Evolutionary conservation across 2,888 invertebrate genomes (phyloP).

Genomic region (Spodoptera littoralis): DNA sequence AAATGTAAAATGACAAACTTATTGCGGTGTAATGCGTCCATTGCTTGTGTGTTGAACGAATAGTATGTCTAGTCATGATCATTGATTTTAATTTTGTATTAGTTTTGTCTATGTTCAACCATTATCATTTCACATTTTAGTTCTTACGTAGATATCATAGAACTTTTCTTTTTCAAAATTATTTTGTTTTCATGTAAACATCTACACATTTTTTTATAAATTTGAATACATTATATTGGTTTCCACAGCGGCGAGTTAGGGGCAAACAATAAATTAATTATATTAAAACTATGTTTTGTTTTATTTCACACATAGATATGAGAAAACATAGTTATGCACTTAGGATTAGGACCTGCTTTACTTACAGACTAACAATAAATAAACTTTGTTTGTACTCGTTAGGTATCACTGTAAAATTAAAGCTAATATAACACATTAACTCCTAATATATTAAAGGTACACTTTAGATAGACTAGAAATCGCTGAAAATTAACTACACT

Average conservation of each 20-base stretch:
- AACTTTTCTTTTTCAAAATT: conserved; percentile 34
- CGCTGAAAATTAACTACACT: not conserved
- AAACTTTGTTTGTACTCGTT: conserved; percentile 25
- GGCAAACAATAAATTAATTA: conserved; percentile 55
- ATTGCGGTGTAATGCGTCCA: conserved; percentile 27
- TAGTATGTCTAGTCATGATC: conserved; percentile 47
- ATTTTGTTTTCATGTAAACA: conserved; percentile 49
- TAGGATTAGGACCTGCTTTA: conserved; percentile 22
- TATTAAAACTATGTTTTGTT: conserved; percentile 58
- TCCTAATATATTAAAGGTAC: not conserved
- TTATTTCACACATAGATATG: conserved; percentile 56
- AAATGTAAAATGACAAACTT: too few species aligned
- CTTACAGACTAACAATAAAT: conserved; percentile 9
- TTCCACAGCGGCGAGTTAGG: conserved; percentile 52
- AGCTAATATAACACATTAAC: conserved; percentile 18
- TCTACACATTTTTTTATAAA: conserved; percentile 17
- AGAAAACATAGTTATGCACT: conserved; percentile 24
- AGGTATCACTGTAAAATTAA: conserved; percentile 38
- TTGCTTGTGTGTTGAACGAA: conserved; percentile 32
- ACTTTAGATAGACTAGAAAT: conserved; percentile 5
- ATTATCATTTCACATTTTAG: conserved; percentile 45
- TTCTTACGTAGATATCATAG: conserved; percentile 20
- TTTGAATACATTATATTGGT: conserved; percentile 44
- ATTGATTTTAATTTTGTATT: conserved; percentile 28
- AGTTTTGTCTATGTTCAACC: conserved; percentile 38